Percentiles rank a stretch among this genome's conserved stretches.
phyloP scores from a whole-genome alignment of 2,797 vertebrate genomes.

The Oreochromis grahami region DNA sequence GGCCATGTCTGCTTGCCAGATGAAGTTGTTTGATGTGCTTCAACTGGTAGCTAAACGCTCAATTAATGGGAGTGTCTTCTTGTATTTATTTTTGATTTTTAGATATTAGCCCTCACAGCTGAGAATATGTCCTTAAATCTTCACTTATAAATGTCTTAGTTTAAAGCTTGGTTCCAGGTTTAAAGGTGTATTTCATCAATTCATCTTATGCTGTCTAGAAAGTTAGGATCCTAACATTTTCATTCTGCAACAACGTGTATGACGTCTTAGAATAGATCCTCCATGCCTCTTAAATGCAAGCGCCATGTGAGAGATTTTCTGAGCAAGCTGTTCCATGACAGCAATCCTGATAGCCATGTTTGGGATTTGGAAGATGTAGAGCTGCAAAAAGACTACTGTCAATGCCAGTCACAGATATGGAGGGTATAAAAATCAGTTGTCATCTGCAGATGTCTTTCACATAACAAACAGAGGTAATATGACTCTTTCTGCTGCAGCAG shows the following conservation, averaged over 20 bases:
- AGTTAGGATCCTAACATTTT: background rate
- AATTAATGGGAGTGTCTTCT: background rate
- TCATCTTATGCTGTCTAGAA: background rate
- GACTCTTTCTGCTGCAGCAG: background rate
- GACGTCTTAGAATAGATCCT: background rate
- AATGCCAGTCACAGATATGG: background rate
- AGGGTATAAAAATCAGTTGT: background rate
- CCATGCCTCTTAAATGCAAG: background rate
- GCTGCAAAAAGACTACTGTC: background rate
- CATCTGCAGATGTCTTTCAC: background rate
- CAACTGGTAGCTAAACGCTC: background rate
- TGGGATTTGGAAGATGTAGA: background rate
- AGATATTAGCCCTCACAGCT: background rate
- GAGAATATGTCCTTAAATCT: background rate
- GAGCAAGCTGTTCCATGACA: background rate
- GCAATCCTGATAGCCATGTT: background rate
- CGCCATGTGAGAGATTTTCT: background rate
- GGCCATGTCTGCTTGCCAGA: background rate
- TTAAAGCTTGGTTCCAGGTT: background rate
- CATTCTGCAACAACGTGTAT: background rate
- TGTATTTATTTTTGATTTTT: background rate
- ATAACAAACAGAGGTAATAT: background rate
- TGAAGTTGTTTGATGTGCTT: constrained; percentile 32
- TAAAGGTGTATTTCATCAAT: background rate
- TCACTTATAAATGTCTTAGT: background rate